A percentile compares a stretch with the other conserved stretches of the same genome.
phyloP scores from a whole-genome alignment of 2,888 invertebrate genomes.

The Crocallis elinguaria region DNA sequence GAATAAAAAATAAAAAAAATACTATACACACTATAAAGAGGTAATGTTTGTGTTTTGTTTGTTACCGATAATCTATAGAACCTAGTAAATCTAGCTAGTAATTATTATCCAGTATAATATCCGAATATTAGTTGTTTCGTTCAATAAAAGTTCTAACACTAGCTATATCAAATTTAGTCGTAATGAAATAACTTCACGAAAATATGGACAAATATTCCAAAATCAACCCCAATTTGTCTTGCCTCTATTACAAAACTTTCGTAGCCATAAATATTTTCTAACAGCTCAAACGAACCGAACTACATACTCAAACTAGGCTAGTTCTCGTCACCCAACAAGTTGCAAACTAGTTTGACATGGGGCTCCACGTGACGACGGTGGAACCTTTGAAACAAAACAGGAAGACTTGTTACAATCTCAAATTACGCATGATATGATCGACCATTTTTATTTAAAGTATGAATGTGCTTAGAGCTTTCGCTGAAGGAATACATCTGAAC shows the following conservation, averaged over 20 bases:
- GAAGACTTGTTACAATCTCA: neutral
- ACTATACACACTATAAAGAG: too few species aligned
- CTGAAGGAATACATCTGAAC: too few species aligned
- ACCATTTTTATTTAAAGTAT: too few species aligned
- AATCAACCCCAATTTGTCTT: slow-evolving; percentile 13
- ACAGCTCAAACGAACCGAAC: slow-evolving; percentile 9
- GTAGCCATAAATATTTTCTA: slow-evolving; percentile 13
- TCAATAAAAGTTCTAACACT: neutral
- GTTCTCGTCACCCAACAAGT: slow-evolving; percentile 21
- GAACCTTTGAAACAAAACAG: slow-evolving; percentile 19
- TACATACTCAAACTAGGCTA: slow-evolving; percentile 9
- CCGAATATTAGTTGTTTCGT: too few species aligned
- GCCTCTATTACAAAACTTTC: slow-evolving; percentile 1
- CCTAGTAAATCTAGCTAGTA: too few species aligned
- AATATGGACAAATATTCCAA: neutral
- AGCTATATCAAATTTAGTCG: neutral
- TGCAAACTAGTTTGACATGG: slow-evolving; percentile 21
- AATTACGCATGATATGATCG: too few species aligned
- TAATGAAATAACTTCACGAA: neutral
- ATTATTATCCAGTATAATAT: too few species aligned
- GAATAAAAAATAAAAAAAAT: too few species aligned
- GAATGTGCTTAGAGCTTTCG: too few species aligned
- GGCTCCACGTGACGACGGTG: slow-evolving; percentile 25
- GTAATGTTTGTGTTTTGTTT: too few species aligned
- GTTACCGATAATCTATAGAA: too few species aligned